Evolutionary conservation across 2,797 vertebrate genomes (phyloP).

Genomic region (Morelia viridis): DNA sequence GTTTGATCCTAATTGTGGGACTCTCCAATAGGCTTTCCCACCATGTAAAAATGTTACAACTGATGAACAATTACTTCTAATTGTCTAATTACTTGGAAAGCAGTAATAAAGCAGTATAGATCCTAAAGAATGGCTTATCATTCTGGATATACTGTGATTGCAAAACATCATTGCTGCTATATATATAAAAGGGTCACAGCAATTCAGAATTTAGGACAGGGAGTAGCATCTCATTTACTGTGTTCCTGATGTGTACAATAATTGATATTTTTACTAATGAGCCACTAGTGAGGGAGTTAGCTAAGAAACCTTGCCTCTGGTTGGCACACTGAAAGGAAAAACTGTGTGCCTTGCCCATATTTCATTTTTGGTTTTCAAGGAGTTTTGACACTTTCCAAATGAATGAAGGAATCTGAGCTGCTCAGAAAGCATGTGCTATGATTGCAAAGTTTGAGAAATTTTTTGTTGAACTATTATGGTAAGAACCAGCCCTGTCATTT

Average conservation of each 20-base stretch:
- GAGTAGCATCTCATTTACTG: background rate
- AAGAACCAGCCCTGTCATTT: background rate
- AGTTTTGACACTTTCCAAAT: background rate
- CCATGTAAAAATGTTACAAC: background rate
- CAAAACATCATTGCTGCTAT: background rate
- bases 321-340: background rate
- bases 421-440: background rate
- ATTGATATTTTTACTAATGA: background rate
- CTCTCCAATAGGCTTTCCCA: background rate
- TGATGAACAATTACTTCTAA: background rate
- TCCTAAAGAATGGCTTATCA: background rate
- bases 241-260: background rate
- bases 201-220: background rate
- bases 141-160: background rate
- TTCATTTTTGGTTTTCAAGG: background rate
- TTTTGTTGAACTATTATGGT: background rate
- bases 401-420: background rate
- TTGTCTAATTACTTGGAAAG: too few relatives aligned
- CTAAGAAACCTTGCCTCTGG: background rate
- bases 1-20: background rate
- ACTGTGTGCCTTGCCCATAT: background rate
- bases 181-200: background rate
- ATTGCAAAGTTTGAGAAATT: background rate
- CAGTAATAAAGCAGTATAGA: background rate
- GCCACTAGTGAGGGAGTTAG: background rate